Evolutionary conservation across 2,888 invertebrate genomes (phyloP).

Genomic region (Micoletzkya japonica): DNA sequence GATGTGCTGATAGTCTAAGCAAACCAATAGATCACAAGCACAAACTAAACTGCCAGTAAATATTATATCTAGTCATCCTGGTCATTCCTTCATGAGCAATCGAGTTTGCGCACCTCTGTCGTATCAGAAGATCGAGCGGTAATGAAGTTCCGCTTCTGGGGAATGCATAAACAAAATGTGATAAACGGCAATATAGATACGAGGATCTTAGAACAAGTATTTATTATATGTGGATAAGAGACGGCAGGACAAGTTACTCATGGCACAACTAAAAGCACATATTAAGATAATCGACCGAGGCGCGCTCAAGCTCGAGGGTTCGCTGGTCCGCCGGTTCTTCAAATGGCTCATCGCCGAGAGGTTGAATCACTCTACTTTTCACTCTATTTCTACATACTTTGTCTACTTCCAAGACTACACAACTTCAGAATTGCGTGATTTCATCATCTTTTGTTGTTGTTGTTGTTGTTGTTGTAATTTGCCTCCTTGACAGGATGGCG

Average conservation of each 20-base stretch:
- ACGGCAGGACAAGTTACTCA: not conserved
- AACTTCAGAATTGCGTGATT: not conserved
- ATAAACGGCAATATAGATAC: too few species aligned
- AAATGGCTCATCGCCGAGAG: slow-evolving; percentile 19
- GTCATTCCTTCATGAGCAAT: too few species aligned
- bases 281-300: slow-evolving; percentile 13
- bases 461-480: not conserved
- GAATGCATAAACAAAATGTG: not conserved
- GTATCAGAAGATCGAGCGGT: too few species aligned
- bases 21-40: too few species aligned
- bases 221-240: too few species aligned
- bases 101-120: too few species aligned
- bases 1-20: too few species aligned
- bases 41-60: too few species aligned
- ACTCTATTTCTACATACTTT: not conserved
- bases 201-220: too few species aligned
- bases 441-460: not conserved
- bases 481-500: slow-evolving; percentile 28
- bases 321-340: slow-evolving; percentile 14
- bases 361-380: not conserved
- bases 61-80: too few species aligned
- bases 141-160: slow-evolving; percentile 1
- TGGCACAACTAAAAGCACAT: not conserved
- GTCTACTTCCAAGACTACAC: not conserved
- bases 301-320: slow-evolving; percentile 3